A percentile compares a stretch with the other conserved stretches of the same genome.
These are phyloP conservation scores for Bos javanicus DNA, from an alignment of 2,113 vertebrate species.

Conservation along the genomic window DNA sequence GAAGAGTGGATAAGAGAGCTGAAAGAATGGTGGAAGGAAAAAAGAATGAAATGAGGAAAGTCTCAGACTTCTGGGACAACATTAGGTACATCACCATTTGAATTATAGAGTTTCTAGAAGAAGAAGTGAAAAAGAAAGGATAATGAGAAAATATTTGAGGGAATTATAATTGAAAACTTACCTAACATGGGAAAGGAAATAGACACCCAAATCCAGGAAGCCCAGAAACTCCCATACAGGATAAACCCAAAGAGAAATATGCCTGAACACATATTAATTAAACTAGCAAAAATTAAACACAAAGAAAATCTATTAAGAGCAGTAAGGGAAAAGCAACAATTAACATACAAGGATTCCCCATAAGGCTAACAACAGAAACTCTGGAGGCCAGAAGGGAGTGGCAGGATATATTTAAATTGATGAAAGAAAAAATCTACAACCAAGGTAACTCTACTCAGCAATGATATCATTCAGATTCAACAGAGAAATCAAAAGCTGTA, in stretches of 20 bases:
- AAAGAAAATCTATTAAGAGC: neutral
- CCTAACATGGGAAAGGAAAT: neutral
- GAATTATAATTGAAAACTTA: neutral
- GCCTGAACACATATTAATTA: neutral
- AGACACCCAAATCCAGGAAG: neutral
- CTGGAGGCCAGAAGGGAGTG: neutral
- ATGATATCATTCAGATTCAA: neutral
- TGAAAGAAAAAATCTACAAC: neutral
- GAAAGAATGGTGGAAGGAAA: neutral
- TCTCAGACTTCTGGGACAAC: neutral
- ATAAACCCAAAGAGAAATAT: neutral
- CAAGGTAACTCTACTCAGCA: neutral
- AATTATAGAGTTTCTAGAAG: neutral
- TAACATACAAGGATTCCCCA: neutral
- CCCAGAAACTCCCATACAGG: neutral
- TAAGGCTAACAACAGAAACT: neutral
- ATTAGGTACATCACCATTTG: neutral
- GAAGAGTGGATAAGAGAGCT: neutral
- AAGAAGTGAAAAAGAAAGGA: neutral
- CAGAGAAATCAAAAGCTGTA: neutral
- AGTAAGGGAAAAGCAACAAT: neutral
- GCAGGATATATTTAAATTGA: neutral
- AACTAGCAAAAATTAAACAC: neutral
- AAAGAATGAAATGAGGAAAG: neutral
- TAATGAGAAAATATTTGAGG: neutral